A percentile compares a stretch with the other conserved stretches of the same genome.
phyloP scores from a whole-genome alignment of 2,797 vertebrate genomes.

The Chrosomus eos region DNA sequence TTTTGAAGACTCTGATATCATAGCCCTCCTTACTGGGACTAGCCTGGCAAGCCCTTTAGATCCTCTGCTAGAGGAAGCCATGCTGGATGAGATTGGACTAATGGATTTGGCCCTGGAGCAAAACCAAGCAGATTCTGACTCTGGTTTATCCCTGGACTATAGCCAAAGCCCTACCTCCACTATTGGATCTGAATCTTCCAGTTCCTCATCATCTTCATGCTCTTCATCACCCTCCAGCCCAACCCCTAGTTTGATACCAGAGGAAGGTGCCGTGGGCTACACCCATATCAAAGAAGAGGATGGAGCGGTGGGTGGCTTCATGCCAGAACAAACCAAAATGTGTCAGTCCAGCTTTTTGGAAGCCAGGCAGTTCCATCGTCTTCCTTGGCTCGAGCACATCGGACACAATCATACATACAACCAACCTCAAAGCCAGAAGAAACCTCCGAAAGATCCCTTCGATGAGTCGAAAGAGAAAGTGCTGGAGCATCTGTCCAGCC shows the following conservation, averaged over 20 bases:
- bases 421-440: slow-evolving; percentile 78
- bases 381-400: slow-evolving; percentile 86
- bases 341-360: slow-evolving; percentile 81
- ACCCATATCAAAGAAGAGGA: slow-evolving; percentile 80
- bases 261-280: slow-evolving; percentile 84
- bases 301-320: slow-evolving; percentile 83
- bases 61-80: slow-evolving; percentile 74
- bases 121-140: slow-evolving; percentile 86
- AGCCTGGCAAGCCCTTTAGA: slow-evolving; percentile 61
- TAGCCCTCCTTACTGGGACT: slow-evolving; percentile 78
- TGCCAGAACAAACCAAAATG: slow-evolving; percentile 82
- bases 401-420: slow-evolving; percentile 96
- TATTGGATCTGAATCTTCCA: slow-evolving; percentile 85
- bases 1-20: slow-evolving; percentile 80
- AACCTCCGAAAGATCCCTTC: slow-evolving; percentile 55
- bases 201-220: slow-evolving; percentile 76
- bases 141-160: slow-evolving; percentile 92
- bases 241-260: slow-evolving; percentile 58
- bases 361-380: slow-evolving; percentile 78
- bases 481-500: slow-evolving; percentile 78
- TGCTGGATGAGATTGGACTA: slow-evolving; percentile 88
- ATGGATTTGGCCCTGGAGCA: slow-evolving; percentile 85
- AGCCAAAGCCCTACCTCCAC: slow-evolving; percentile 89
- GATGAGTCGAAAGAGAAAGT: slow-evolving; percentile 58
- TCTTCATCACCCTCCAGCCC: slow-evolving; percentile 79